Percentiles rank a stretch among this genome's conserved stretches.
Evolutionary conservation across 2,888 invertebrate species (phyloP).

Genomic region (Pocota personata): DNA sequence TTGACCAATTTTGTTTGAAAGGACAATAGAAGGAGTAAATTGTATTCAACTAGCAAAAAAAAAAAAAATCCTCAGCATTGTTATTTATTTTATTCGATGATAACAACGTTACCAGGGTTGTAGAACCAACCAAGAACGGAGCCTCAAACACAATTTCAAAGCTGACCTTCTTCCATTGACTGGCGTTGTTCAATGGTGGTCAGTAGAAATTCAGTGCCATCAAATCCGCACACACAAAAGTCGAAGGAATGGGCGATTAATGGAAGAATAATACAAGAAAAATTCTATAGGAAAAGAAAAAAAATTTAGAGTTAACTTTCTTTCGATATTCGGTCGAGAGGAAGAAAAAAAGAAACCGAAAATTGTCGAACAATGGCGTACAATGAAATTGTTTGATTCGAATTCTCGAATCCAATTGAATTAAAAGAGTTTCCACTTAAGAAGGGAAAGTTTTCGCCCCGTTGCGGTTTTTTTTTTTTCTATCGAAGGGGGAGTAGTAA

Average conservation of each 20-base stretch:
- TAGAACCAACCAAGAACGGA: background rate
- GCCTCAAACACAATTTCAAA: slow-evolving; percentile 15
- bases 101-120: background rate
- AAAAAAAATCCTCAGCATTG: slow-evolving; percentile 1
- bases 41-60: slow-evolving; percentile 24
- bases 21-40: slow-evolving; percentile 33
- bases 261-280: slow-evolving; percentile 20
- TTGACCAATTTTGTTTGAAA: slow-evolving; percentile 51
- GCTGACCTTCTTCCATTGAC: slow-evolving; percentile 30
- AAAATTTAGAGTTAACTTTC: slow-evolving; percentile 43
- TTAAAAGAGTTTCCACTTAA: slow-evolving; percentile 52
- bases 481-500: background rate
- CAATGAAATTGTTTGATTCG: slow-evolving; percentile 55
- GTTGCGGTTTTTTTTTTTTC: background rate
- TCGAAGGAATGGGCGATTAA: slow-evolving; percentile 37
- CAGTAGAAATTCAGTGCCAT: background rate
- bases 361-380: slow-evolving; percentile 49
- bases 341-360: slow-evolving; percentile 29
- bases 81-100: slow-evolving; percentile 31
- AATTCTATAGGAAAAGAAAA: background rate
- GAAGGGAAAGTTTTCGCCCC: slow-evolving; percentile 8
- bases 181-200: slow-evolving; percentile 17
- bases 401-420: slow-evolving; percentile 45
- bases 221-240: background rate
- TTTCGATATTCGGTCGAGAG: slow-evolving; percentile 2